phyloP scores from a whole-genome alignment of 2,113 vertebrate genomes.

The Nesoenas mayeri region DNA sequence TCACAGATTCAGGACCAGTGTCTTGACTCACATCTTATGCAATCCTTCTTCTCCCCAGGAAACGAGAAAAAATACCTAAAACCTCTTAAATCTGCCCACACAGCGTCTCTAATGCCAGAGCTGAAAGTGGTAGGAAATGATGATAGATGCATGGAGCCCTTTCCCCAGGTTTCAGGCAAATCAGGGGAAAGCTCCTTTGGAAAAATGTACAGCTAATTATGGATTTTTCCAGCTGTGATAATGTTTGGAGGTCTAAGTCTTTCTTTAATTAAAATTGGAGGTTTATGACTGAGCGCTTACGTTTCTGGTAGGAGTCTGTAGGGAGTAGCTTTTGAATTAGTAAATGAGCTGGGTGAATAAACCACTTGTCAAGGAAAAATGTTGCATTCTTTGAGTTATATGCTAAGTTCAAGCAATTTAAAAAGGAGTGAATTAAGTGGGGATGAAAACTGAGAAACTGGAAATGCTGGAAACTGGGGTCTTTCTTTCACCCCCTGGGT shows the following conservation, averaged over 20 bases:
- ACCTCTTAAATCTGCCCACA: constrained; percentile 69
- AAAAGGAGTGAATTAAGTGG: neutral
- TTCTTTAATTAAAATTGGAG: constrained; percentile 60
- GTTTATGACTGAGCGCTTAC: constrained; percentile 24
- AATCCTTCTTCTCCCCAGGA: constrained; percentile 60
- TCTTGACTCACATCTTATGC: constrained; percentile 63
- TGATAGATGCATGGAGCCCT: constrained; percentile 22
- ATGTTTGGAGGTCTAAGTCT: constrained; percentile 50
- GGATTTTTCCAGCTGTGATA: constrained; percentile 70
- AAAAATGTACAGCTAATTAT: constrained; percentile 61
- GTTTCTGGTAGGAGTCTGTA: constrained; percentile 60
- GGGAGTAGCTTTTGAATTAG: constrained; percentile 64
- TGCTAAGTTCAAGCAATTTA: constrained; percentile 26
- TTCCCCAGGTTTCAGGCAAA: constrained; percentile 55
- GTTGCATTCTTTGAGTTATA: neutral
- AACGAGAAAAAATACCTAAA: neutral
- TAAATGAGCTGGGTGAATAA: constrained; percentile 68
- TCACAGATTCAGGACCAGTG: neutral
- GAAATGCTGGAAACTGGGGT: neutral
- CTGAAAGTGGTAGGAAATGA: constrained; percentile 43
- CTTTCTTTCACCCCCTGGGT: neutral
- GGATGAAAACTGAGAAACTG: neutral
- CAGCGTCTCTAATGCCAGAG: constrained; percentile 52
- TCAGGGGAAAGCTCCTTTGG: constrained; percentile 45
- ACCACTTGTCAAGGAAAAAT: constrained; percentile 44